Base-by-base conservation (phyloP, 2,888 invertebrate species). In the Pyrocoelia pectoralis region DNA sequence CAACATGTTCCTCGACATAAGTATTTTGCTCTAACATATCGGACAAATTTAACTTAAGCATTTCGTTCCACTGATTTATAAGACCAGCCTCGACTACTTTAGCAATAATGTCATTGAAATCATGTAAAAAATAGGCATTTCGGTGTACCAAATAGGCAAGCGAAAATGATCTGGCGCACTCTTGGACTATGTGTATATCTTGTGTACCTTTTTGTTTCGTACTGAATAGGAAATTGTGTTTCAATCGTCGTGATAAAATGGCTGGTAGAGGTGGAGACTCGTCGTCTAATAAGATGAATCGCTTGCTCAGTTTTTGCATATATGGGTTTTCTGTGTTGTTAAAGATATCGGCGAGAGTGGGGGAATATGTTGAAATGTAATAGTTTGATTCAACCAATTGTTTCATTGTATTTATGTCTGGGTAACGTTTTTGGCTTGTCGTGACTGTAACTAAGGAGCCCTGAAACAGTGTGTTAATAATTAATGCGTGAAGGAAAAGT, bases 381-480 rank as follows among this genome's bases (percentile, higher is more conserved):
- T 77, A 61, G 9, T 77, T 72, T 0, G 77, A 71, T 0, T 74
- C 69, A n/a, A 79, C 78, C 43, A 83, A 65, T 33, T 82, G 79
- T 5, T 74, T 65, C 29, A 83, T 62, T 0, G 80, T 81, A 40
- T 80, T 79, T 6, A 80, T 76, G 68, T 83, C 80, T 0, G 76
- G 76, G 52, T 81, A 82, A 68, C 78, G 80, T 2, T 79, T 66
- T 0, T 82, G 82, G 2, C 75, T 76, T 43, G 80, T 80, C 54
- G 81, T 79, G 0, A 80, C 79, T 0, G 80, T 82, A 2, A 82
- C 80, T 51, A 83, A 70, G 24, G 79, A 80, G 3, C 82, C 82
- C 67, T 83, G 83, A 46, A 83, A 77, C 9, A 81, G 56, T 0
- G 82, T 80, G 1, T 80, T 80, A 56, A 81, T 78, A 24, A 81